Conservation (phyloP, 2,113 vertebrate genomes). For the Podarcis raffonei region DNA sequence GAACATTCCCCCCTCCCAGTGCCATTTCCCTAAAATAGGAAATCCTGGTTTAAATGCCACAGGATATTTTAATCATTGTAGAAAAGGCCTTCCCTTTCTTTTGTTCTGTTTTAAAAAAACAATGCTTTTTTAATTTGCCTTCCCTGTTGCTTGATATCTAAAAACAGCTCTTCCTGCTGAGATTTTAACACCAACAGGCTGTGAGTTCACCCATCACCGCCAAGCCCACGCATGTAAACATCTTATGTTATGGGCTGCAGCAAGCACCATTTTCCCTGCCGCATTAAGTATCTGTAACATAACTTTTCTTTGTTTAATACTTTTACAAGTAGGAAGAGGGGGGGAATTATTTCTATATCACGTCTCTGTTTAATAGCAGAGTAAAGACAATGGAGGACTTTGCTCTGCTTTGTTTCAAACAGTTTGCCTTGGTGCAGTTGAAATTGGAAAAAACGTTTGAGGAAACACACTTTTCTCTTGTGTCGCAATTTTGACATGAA, state of each 20-base stretch:
- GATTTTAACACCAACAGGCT: neutral
- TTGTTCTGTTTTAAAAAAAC: neutral
- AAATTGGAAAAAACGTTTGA: neutral
- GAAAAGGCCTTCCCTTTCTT: neutral
- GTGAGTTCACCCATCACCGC: neutral
- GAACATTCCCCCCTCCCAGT: neutral
- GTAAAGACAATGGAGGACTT: neutral
- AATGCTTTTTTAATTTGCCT: neutral
- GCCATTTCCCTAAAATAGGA: neutral
- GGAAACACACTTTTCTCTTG: neutral
- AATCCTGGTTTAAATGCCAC: neutral
- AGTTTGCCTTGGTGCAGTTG: rapidly evolving
- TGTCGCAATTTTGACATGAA: rapidly evolving
- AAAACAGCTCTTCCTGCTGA: conserved; percentile 9
- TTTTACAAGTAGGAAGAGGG: neutral
- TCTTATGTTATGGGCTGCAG: neutral
- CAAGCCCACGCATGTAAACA: rapidly evolving
- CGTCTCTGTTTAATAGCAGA: neutral
- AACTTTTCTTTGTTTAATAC: neutral
- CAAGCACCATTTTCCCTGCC: neutral
- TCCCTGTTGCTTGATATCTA: neutral
- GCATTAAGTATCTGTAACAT: neutral
- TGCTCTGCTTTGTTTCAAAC: neutral
- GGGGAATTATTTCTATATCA: rapidly evolving
- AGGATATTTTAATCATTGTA: conserved; percentile 1